Base-by-base conservation (phyloP, 2,888 invertebrate genomes). In the Nomada ferruginata region DNA sequence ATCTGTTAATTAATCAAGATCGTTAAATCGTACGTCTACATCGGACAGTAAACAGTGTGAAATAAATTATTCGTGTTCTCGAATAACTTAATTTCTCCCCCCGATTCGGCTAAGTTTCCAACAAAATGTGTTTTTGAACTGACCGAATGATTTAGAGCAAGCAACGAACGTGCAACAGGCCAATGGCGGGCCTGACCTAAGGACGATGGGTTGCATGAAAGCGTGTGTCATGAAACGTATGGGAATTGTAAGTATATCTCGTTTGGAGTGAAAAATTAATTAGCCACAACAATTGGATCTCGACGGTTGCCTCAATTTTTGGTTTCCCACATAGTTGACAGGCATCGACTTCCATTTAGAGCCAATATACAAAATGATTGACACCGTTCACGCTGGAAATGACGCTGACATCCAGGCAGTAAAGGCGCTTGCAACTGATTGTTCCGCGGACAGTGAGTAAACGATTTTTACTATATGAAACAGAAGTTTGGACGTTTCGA, bases 151-250 rank as follows among this genome's bases (percentile, higher is more conserved):
- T 76, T 11, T 26, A 83, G 83, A 66, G 0, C 15, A 52, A 3
- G 29, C 26, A 4, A 2, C 52, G 50, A 72, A 72, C 2, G 36
- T 83, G 0, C 75, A 78, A 11, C 7, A 13, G 11, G 18, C 53
- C 5, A 9, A 5, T 1, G 5, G 0, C 1, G 44, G 11, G 1
- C 13, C 20, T 0, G 72, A 72, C 53, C 0, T 4, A 15, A 53
- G 0, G 2, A 2, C 15, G 4, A 10, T 84, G 53, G 79, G 76
- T n/a, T 84, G 84, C 59, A 0, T 84, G 61, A 84, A 77, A 23
- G 72, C 64, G 0, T 84, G 84, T 20, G 84, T 84, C 10, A 79
- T 84, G 84, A 83, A 73, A 47, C 64, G 72, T 23, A 57, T 84
- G 20, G 18, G n/a, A 9, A 18, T 64, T 1, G 84, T 84, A 11